These are phyloP conservation scores for Okamejei kenojei DNA, from an alignment of 2,797 vertebrate genomes.

Conservation along the genomic window DNA sequence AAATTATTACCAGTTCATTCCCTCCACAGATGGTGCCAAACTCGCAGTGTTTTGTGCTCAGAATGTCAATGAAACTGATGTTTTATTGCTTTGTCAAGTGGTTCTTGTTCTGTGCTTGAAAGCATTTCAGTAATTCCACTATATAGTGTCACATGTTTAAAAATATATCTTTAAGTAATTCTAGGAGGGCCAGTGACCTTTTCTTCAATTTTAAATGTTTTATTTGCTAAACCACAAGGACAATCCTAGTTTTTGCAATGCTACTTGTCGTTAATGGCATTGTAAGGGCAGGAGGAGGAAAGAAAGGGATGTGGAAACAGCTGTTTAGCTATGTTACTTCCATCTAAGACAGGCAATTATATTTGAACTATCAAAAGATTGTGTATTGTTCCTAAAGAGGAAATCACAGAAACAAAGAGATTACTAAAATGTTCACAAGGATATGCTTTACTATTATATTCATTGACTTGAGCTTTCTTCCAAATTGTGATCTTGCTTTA, in stretches of 20 bases:
- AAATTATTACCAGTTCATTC: too few relatives aligned
- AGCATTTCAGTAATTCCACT: too few relatives aligned
- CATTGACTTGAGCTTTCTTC: neutral
- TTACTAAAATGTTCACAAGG: neutral
- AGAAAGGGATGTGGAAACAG: neutral
- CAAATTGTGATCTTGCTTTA: neutral
- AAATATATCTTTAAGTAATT: neutral
- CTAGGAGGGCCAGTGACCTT: too few relatives aligned
- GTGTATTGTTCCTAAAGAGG: neutral
- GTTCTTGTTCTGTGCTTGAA: neutral
- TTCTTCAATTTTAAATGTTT: neutral
- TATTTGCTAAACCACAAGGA: neutral
- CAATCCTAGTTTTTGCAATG: too few relatives aligned
- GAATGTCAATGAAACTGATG: neutral
- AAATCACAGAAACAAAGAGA: neutral
- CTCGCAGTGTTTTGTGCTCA: too few relatives aligned
- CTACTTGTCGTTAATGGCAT: neutral
- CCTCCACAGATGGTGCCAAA: too few relatives aligned
- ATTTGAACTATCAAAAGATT: neutral
- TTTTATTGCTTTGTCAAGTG: neutral
- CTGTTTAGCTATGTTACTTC: neutral
- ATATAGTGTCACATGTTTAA: neutral
- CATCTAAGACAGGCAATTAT: neutral
- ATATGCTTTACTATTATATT: neutral
- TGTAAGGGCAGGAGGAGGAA: neutral